Evolutionary conservation across 2,888 invertebrate species (phyloP), one percentile per base, ranked within the genome.

Genomic region (Schizaphis graminum): DNA sequence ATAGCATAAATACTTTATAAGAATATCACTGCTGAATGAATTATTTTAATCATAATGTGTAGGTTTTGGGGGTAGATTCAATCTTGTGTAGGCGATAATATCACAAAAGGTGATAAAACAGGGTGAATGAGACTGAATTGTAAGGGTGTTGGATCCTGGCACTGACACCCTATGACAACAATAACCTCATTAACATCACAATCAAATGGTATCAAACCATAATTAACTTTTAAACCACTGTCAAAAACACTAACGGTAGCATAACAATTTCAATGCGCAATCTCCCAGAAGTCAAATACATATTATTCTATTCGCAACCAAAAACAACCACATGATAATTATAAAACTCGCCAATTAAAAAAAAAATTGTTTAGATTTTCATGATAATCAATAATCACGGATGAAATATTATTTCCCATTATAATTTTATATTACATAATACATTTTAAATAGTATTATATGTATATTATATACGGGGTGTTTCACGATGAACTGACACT

Each of bases 101-200:
- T 57, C 89, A 89, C 89, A 89, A 89, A 89, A 93, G 89, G 93
- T 89, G 89, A 84, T 84, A 56, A 41, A 93, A 57, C 47, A 84
- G 67, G 89, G 90, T 0, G 93, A 35, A 85, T 53, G 49, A 90
- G 61, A 91, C 49, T 90, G 90, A 86, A 86, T 90, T 94, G 49
- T 53, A 53, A 90, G 93, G 85, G 90, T 86, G 86, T 90, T 85
- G 93, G 86, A 90, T 85, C 56, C 93, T 90, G 93, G 85, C 93
- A 47, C 93, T 94, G 93, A 91, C 93, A 89, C 93, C 93, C 89
- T 93, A 85, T 84, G 85, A 94, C 49, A 91, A 94, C 93, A 94
- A 94, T 94, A 86, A 86, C 90, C 93, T 94, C 90, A 94, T 94
- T 94, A 94, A 90, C 93, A 94, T 94, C 41, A 94, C 90, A 94